Evolutionary conservation across 2,113 vertebrate genomes (phyloP), one percentile per base, ranked within the genome.

Genomic region (Hucho hucho): DNA sequence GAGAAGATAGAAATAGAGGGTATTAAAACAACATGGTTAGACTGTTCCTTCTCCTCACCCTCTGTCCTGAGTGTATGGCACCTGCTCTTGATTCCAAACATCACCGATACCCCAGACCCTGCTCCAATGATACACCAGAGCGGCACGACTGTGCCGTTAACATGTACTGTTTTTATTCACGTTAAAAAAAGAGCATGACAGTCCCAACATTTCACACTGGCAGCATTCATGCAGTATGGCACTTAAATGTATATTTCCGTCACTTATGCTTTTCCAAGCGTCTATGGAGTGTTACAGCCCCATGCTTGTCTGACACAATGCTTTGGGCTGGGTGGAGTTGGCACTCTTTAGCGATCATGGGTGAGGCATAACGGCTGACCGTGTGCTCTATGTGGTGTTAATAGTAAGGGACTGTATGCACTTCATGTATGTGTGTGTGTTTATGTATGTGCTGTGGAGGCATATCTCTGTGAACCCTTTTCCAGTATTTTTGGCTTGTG

Each of bases 141-240:
- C 9, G 11, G 59, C 59, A 63, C 59, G 22, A 63, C 20, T 58
- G 16, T 6, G 46, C 49, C 20, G 63, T 72, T 75, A 67, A 77
- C 28, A 28, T 49, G 69, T 66, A 49, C 49, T 4, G 49, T 11
- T 63, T 63, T 18, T 58, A 4, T 18, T 56, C 14, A 32, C 24
- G 24, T 20, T 20, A 22, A 63, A 20, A 37, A 6, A 28, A 61
- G 46, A 25, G 11, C 6, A 47, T 67, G 46, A n/a, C 75, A 22
- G 75, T 63, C 58, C 77, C 64, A 32, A 72, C 81, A 81, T 75
- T 81, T 43, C 37, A 63, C 64, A 64, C n/a, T 78, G 73, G n/a
- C 13, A 53, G 49, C 24, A 43, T 32, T 46, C 4, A n/a, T 26
- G 16, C 59, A 14, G 64, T 18, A 26, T 29, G 65, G 12, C 29